These are phyloP conservation scores for Solen grandis DNA, from an alignment of 1,140 invertebrate species.

Conservation along the genomic window DNA sequence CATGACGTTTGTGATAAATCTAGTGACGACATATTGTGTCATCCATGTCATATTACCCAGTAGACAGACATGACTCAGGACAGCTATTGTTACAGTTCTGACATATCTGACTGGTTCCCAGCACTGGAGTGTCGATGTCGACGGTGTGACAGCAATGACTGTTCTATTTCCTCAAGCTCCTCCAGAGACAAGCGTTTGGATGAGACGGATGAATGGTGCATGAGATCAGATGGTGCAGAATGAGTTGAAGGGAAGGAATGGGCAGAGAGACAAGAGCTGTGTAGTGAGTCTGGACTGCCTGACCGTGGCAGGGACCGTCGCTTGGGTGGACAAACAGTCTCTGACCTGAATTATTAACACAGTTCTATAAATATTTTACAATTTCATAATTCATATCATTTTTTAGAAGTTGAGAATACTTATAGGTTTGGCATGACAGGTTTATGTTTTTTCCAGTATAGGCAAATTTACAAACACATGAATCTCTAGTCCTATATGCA, in stretches of 20 bases:
- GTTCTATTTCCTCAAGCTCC: slow-evolving; percentile 25
- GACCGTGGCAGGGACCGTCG: not conserved
- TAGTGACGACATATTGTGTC: too few species aligned
- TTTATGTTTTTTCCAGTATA: not conserved
- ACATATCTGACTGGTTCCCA: slow-evolving; percentile 49
- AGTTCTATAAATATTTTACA: not conserved
- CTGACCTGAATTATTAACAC: not conserved
- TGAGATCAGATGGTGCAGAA: slow-evolving; percentile 46
- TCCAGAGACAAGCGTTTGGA: slow-evolving; percentile 35
- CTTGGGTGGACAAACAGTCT: not conserved
- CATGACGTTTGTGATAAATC: too few species aligned
- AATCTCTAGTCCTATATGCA: not conserved
- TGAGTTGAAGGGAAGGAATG: slow-evolving; percentile 18
- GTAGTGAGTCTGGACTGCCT: slow-evolving; percentile 21
- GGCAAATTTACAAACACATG: not conserved
- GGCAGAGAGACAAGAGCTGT: slow-evolving; percentile 13
- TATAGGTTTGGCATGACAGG: not conserved
- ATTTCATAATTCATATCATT: not conserved
- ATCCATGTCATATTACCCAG: too few species aligned
- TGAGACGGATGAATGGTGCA: slow-evolving; percentile 23
- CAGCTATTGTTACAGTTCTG: slow-evolving; percentile 23
- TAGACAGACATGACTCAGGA: too few species aligned
- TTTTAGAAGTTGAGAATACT: too few species aligned
- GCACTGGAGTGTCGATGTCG: slow-evolving; percentile 37
- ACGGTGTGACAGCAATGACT: slow-evolving; percentile 10